These are phyloP conservation scores for Thripadectes ignobilis DNA, from an alignment of 2,797 vertebrate species.

Conservation along the genomic window DNA sequence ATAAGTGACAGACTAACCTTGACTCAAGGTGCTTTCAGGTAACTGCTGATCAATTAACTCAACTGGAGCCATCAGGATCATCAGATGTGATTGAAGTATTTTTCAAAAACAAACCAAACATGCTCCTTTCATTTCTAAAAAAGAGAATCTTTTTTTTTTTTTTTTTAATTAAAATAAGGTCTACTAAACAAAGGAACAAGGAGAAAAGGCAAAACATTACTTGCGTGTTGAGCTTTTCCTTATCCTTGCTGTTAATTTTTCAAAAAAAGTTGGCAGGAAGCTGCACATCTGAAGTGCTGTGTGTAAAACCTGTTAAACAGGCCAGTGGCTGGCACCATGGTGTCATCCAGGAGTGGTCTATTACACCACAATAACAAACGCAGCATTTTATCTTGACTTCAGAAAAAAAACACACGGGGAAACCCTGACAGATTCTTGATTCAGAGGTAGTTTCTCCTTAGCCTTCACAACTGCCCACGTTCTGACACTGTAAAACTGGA, in stretches of 20 bases:
- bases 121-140: neutral
- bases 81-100: neutral
- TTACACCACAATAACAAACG: neutral
- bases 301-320: neutral
- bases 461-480: neutral
- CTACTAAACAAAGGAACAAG: neutral
- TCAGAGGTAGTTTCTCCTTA: neutral
- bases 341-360: neutral
- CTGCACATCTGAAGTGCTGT: neutral
- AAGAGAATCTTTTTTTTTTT: neutral
- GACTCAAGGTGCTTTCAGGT: neutral
- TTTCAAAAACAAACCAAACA: neutral
- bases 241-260: neutral
- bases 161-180: neutral
- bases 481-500: neutral
- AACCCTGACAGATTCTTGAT: neutral
- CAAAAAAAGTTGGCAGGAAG: neutral
- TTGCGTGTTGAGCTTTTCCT: neutral
- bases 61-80: neutral
- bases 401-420: neutral
- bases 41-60: neutral
- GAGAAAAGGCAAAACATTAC: neutral
- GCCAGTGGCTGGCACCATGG: fast-evolving
- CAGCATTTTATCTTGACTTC: neutral
- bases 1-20: neutral